Conservation (phyloP, 1,140 invertebrate genomes). For the Leptestheria dahalacensis region DNA sequence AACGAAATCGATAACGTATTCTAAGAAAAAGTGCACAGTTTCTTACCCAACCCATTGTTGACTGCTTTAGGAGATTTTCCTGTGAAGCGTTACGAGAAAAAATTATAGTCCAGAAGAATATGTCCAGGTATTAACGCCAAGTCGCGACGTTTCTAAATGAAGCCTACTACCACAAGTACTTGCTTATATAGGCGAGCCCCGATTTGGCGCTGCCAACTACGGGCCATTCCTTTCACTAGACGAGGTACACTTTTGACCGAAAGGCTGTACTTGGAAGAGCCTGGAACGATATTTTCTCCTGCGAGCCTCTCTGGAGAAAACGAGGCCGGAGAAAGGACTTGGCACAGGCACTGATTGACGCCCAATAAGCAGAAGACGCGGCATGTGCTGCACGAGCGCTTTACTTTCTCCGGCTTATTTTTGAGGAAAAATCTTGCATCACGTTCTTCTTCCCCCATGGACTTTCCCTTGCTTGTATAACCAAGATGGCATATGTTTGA, state of each 20-base stretch:
- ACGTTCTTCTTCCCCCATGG: too few relatives aligned
- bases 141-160: background rate
- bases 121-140: background rate
- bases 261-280: background rate
- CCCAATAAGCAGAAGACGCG: too few relatives aligned
- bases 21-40: background rate
- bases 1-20: too few relatives aligned
- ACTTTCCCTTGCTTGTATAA: background rate
- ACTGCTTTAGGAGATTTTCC: background rate
- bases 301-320: background rate
- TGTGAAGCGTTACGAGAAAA: background rate
- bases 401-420: too few relatives aligned
- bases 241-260: background rate
- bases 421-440: too few relatives aligned
- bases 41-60: background rate
- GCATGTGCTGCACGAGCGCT: too few relatives aligned
- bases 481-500: background rate
- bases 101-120: background rate
- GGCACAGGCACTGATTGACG: too few relatives aligned
- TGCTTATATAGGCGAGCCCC: background rate
- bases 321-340: background rate
- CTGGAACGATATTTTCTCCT: background rate
- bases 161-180: background rate
- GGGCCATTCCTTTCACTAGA: background rate
- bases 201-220: background rate